A percentile compares a stretch with the other conserved stretches of the same genome.
Conservation (phyloP, 2,113 vertebrate genomes). For the Hemichromis elongatus region DNA sequence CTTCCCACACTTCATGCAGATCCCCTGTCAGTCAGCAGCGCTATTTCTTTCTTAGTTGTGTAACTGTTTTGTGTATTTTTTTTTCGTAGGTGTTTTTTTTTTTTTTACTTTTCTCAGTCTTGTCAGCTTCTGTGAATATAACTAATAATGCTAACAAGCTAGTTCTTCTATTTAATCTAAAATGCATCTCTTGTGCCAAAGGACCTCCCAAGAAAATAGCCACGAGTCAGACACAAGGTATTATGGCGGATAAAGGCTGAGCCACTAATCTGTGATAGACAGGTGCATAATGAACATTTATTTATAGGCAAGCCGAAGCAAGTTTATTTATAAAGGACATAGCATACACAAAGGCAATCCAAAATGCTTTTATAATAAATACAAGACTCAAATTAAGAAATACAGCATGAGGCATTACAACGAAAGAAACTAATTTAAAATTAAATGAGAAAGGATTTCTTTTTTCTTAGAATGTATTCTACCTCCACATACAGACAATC, state of each 20-base stretch:
- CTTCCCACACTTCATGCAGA: neutral
- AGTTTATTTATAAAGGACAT: conserved; percentile 25
- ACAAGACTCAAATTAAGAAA: neutral
- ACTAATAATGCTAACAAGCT: neutral
- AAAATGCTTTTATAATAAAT: neutral
- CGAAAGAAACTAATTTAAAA: neutral
- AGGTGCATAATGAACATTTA: conserved; percentile 29
- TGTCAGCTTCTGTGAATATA: neutral
- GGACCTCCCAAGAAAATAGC: neutral
- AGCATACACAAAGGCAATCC: neutral
- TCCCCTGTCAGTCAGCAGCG: neutral
- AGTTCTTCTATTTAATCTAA: neutral
- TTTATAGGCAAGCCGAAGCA: conserved; percentile 13
- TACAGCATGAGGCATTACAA: neutral
- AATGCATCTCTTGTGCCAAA: neutral
- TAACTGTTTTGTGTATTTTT: neutral
- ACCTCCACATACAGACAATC: neutral
- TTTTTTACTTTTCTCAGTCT: neutral
- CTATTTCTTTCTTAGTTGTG: neutral
- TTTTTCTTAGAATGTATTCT: neutral
- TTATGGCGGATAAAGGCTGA: conserved; percentile 5
- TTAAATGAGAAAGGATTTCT: neutral
- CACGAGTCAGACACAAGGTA: neutral
- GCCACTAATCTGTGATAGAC: conserved; percentile 9
- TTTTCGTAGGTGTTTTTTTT: neutral